These are phyloP conservation scores for Euphysa ruthae DNA, from an alignment of 30 jellyfish, hydroid and myxozoan species.

Conservation along the genomic window DNA sequence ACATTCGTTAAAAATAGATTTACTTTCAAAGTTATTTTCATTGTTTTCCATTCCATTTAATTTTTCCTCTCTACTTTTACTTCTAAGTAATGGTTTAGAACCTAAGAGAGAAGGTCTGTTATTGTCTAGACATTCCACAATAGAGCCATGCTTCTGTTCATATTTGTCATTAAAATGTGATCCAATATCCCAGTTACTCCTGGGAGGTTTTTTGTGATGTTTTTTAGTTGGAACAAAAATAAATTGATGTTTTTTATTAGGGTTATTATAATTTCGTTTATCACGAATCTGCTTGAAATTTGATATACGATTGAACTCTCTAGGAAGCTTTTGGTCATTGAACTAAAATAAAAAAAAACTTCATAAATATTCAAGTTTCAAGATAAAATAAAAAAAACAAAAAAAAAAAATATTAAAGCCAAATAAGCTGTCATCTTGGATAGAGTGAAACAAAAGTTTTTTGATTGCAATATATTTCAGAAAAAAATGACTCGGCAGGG, in stretches of 20 bases:
- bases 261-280: not conserved
- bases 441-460: no score
- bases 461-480: no score
- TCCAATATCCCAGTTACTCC: constrained; percentile 34
- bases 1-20: no score
- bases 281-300: not conserved
- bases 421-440: no score
- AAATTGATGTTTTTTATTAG: not conserved
- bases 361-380: no score
- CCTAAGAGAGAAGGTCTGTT: not conserved
- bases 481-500: no score
- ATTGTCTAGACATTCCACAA: constrained; percentile 21
- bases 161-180: not conserved
- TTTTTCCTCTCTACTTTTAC: no score
- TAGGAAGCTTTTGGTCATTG: not conserved
- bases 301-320: not conserved
- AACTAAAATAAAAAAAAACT: no score
- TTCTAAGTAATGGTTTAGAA: constrained; percentile 9
- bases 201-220: no score
- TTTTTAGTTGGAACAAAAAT: not conserved
- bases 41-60: no score
- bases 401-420: no score
- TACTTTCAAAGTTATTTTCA: not conserved
- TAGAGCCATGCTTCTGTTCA: constrained; percentile 20
- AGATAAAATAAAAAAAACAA: no score